Conservation (phyloP, 2,797 vertebrate genomes). For the Poecilia wingei region DNA sequence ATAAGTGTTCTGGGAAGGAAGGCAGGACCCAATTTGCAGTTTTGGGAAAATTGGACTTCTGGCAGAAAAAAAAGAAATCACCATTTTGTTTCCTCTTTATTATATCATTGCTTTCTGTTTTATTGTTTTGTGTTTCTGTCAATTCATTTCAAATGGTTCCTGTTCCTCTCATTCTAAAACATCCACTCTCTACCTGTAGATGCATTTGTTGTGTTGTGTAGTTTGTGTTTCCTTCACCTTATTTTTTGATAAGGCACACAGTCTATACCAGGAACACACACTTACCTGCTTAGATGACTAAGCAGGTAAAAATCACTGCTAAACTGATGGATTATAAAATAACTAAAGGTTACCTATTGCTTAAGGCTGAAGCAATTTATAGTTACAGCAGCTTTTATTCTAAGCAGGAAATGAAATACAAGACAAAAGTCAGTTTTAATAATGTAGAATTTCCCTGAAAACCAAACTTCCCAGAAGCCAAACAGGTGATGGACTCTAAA, state of each 20-base stretch:
- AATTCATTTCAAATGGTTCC: not conserved
- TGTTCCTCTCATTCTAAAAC: not conserved
- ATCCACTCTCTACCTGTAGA: not conserved
- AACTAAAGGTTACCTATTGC: not conserved
- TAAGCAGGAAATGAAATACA: not conserved
- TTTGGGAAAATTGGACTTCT: constrained; percentile 8
- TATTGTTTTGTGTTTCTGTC: not conserved
- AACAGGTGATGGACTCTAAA: not conserved
- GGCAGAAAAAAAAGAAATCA: not conserved
- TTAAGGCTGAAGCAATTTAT: not conserved
- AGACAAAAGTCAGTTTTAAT: not conserved
- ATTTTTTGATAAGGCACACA: not conserved
- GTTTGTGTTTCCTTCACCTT: not conserved
- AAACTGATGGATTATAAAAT: not conserved
- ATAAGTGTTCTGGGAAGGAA: constrained; percentile 8
- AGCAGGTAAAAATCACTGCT: not conserved
- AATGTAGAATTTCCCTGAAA: not conserved
- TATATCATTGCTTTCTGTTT: not conserved
- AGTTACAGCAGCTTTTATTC: not conserved
- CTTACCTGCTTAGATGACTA: not conserved
- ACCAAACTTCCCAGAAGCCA: not conserved
- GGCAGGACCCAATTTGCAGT: not conserved
- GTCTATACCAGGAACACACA: not conserved
- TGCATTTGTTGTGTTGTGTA: not conserved
- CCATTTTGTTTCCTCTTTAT: not conserved